phyloP scores from a whole-genome alignment of 1,140 invertebrate genomes.

The Probaryconus sp. region DNA sequence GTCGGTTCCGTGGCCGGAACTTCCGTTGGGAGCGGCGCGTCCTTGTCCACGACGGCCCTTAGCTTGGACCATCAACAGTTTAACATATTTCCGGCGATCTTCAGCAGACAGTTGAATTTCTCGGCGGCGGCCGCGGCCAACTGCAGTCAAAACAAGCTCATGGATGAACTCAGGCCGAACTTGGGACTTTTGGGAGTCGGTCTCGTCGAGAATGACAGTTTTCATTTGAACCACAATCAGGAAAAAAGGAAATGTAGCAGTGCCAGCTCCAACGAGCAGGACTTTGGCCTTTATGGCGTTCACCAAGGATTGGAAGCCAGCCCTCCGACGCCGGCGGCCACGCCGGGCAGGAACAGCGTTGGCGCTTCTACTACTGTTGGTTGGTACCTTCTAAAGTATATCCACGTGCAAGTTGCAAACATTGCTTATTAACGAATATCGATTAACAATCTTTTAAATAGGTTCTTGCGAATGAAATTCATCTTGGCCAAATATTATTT shows the following conservation, averaged over 20 bases:
- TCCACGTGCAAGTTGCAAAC: too few species aligned
- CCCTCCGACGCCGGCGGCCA: conserved; percentile 80
- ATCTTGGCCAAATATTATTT: too few species aligned
- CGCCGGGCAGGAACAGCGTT: conserved; percentile 78
- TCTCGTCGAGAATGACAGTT: conserved; percentile 85
- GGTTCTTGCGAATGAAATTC: too few species aligned
- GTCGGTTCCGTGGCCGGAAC: conserved; percentile 71
- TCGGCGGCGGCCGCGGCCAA: conserved; percentile 80
- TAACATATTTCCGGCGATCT: conserved; percentile 93
- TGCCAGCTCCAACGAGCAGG: conserved; percentile 87
- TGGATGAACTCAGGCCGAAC: conserved; percentile 91
- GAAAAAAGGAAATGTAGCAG: conserved; percentile 85
- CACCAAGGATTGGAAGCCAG: conserved; percentile 75
- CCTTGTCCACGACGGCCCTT: conserved; percentile 76
- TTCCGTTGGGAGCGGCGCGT: conserved; percentile 68
- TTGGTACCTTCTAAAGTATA: conserved; percentile 55
- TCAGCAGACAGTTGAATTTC: conserved; percentile 91
- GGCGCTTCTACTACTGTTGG: conserved; percentile 70
- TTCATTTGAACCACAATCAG: conserved; percentile 81
- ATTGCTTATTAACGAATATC: too few species aligned
- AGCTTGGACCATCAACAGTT: conserved; percentile 87
- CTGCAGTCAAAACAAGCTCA: conserved; percentile 86
- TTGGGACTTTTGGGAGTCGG: conserved; percentile 88
- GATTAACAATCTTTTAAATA: too few species aligned
- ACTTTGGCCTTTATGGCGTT: conserved; percentile 85